These are phyloP conservation scores for Rhingia rostrata DNA, from an alignment of 2,888 invertebrate genomes.

Conservation along the genomic window DNA sequence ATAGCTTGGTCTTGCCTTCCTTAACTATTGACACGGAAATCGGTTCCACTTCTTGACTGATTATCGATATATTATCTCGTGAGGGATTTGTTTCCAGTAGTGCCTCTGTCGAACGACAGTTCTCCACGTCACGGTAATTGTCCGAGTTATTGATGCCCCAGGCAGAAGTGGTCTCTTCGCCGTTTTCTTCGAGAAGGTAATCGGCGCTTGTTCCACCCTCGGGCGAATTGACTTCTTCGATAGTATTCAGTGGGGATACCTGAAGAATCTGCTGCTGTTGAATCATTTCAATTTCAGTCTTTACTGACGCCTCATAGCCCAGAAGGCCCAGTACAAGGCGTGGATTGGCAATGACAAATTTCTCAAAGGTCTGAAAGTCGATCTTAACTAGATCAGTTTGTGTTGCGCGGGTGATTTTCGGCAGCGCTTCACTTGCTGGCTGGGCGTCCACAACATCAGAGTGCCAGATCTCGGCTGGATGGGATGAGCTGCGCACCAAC, in stretches of 20 bases:
- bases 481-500: conserved; percentile 91
- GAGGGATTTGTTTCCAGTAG: conserved; percentile 76
- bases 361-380: conserved; percentile 81
- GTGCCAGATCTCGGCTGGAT: conserved; percentile 92
- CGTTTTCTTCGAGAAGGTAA: conserved; percentile 77
- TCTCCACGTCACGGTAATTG: conserved; percentile 78
- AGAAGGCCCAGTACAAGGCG: conserved; percentile 88
- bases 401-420: conserved; percentile 77
- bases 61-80: conserved; percentile 67
- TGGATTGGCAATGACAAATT: conserved; percentile 88
- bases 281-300: conserved; percentile 80
- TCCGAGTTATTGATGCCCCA: conserved; percentile 79
- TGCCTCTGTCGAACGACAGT: conserved; percentile 81
- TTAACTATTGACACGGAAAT: conserved; percentile 59
- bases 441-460: conserved; percentile 84
- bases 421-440: conserved; percentile 23
- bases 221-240: conserved; percentile 81
- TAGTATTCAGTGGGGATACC: conserved; percentile 80
- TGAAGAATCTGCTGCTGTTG: conserved; percentile 81
- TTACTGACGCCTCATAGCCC: conserved; percentile 87
- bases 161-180: conserved; percentile 76
- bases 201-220: conserved; percentile 74
- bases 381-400: conserved; percentile 82
- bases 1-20: conserved; percentile 57
- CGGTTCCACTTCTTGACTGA: conserved; percentile 57